Base-by-base conservation (phyloP, 2,797 vertebrate species). In the Megaceryle alcyon region DNA sequence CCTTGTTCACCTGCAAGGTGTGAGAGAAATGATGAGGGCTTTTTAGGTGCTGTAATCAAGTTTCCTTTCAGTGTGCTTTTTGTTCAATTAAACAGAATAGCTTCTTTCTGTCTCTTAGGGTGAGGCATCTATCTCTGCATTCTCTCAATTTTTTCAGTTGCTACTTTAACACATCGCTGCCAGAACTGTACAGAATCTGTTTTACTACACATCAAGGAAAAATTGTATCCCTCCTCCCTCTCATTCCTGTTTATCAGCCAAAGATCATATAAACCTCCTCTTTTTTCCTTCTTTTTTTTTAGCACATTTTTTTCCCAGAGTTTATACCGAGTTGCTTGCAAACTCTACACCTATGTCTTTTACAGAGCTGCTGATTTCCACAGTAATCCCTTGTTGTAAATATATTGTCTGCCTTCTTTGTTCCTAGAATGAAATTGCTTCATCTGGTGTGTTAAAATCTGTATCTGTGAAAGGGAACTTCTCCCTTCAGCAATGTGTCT, bases 161-260 rank as follows among this genome's bases (percentile, higher is more conserved):
- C 31, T 73, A 7, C 86, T 88, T 91, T 82, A 94, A 94, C 61
- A 91, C 66, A 53, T 80, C 66, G 22, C 29, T 94, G 17, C 41
- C 48, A 85, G 64, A 91, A 86, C 25, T 64, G 10, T 48, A 66
- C 44, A 78, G 33, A 23, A 91, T 66, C 21, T n/a, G 2, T 65
- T 92, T 83, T 89, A 66, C 20, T 73, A 53, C 18, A 37, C 12
- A 79, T 65, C 13, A 83, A 56, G 63, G 28, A 41, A 76, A 93
- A 92, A 76, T 12, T n/a, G 7, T 43, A 7, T 71, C n/a, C 19
- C 23, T 92, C 49, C 39, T 87, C 26, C 53, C 57, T 2, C 15
- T 75, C 76, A 60, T 77, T 76, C 33, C 29, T 85, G 10, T 85
- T 88, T 88, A 84, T 60, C 37, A 82, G 63, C 4, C 53, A 88